A percentile compares a stretch with the other conserved stretches of the same genome.
Conservation (phyloP, 2,888 invertebrate genomes). For the Dicycla oo region DNA sequence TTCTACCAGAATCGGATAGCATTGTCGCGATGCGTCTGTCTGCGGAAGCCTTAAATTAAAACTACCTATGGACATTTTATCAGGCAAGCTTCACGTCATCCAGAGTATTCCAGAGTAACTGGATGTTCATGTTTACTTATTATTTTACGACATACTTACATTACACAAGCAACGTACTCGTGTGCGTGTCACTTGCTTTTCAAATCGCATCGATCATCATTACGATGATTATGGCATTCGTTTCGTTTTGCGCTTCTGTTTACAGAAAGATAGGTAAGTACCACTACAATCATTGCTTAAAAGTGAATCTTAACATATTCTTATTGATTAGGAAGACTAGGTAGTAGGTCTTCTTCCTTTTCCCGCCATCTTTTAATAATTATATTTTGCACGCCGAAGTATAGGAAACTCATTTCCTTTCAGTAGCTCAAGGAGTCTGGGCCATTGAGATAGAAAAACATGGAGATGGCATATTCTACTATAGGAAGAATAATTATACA, state of each 20-base stretch:
- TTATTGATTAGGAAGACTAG: neutral
- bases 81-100: neutral
- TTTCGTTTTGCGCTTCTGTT: neutral
- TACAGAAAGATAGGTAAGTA: neutral
- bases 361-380: conserved; percentile 17
- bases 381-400: neutral
- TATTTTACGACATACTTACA: neutral
- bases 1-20: too few species aligned
- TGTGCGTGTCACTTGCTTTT: neutral
- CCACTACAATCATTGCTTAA: neutral
- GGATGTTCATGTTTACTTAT: neutral
- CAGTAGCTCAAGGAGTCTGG: too few species aligned
- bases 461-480: too few species aligned
- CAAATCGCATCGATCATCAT: conserved; percentile 1
- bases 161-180: too few species aligned
- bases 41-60: conserved; percentile 32
- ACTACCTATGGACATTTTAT: neutral
- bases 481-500: too few species aligned
- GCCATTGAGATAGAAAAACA: too few species aligned
- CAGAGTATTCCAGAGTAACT: neutral
- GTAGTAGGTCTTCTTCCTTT: neutral
- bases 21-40: too few species aligned
- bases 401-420: conserved; percentile 32
- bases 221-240: neutral
- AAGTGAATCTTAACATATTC: neutral